A percentile compares a stretch with the other conserved stretches of the same genome.
Evolutionary conservation across 2,888 invertebrate species (phyloP).

Genomic region (Azorinus chamasolen): DNA sequence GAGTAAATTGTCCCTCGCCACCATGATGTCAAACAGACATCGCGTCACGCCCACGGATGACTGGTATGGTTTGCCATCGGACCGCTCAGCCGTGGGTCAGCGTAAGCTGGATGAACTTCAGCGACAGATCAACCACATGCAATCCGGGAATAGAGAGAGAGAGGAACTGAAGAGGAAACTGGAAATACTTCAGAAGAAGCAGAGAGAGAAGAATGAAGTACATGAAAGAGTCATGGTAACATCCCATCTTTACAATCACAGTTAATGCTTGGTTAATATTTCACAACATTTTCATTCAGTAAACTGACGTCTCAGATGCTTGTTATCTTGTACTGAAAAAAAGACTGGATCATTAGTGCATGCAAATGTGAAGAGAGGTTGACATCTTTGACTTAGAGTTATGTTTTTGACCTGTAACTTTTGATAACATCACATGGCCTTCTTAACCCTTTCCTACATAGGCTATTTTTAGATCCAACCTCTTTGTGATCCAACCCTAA

Average conservation of each 20-base stretch:
- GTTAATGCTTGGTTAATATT: too few relatives aligned
- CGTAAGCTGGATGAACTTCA: constrained; percentile 59
- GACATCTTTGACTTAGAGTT: too few relatives aligned
- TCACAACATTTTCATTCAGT: too few relatives aligned
- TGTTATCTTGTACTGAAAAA: too few relatives aligned
- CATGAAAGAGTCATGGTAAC: constrained; percentile 72
- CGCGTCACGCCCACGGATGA: constrained; percentile 15
- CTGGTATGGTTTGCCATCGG: constrained; percentile 34
- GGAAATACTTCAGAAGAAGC: constrained; percentile 59
- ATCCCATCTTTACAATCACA: not conserved
- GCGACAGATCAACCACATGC: constrained; percentile 67
- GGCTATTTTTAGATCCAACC: too few relatives aligned
- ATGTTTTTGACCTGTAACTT: too few relatives aligned
- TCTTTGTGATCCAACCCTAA: too few relatives aligned
- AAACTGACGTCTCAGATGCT: too few relatives aligned
- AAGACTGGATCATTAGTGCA: too few relatives aligned
- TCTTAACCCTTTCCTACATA: too few relatives aligned
- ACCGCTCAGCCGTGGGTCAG: constrained; percentile 45
- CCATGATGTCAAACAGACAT: constrained; percentile 44
- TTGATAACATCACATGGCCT: too few relatives aligned
- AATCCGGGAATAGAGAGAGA: constrained; percentile 69
- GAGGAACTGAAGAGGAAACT: constrained; percentile 66
- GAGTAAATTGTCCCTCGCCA: not conserved
- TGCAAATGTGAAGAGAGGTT: too few relatives aligned
- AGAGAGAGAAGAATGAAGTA: constrained; percentile 61